Percentiles rank a stretch among this genome's conserved stretches.
Conservation (phyloP, 2,797 vertebrate species). For the Monodelphis domestica region DNA sequence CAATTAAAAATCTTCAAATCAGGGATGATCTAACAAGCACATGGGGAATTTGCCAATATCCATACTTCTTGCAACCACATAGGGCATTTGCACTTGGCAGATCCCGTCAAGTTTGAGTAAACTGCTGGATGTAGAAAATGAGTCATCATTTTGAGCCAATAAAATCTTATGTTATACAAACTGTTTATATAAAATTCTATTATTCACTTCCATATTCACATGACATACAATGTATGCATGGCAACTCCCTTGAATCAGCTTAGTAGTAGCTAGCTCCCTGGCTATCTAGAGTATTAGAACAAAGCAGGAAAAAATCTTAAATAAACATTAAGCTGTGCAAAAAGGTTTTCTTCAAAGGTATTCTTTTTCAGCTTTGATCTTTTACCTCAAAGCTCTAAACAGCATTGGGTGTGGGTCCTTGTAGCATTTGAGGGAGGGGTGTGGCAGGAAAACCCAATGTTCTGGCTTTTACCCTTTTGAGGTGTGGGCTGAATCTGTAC, state of each 20-base stretch:
- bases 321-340: slow-evolving; percentile 18
- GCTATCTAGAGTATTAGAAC: slow-evolving; percentile 42
- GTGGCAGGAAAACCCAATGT: neutral
- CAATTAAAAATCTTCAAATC: slow-evolving; percentile 75
- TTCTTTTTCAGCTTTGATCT: slow-evolving; percentile 47
- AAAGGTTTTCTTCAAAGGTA: slow-evolving; percentile 10
- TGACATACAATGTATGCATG: slow-evolving; percentile 43
- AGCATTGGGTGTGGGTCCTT: neutral
- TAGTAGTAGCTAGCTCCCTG: neutral
- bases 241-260: slow-evolving; percentile 5
- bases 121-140: slow-evolving; percentile 67
- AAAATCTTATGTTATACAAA: slow-evolving; percentile 59
- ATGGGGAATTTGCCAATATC: slow-evolving; percentile 64
- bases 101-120: slow-evolving; percentile 61
- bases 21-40: slow-evolving; percentile 52
- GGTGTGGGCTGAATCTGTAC: neutral
- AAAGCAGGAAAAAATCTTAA: slow-evolving; percentile 29
- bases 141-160: slow-evolving; percentile 63
- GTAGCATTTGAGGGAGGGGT: too few species aligned
- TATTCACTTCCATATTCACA: slow-evolving; percentile 52
- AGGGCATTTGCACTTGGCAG: slow-evolving; percentile 73
- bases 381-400: slow-evolving; percentile 23
- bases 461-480: neutral
- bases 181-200: slow-evolving; percentile 69
- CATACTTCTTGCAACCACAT: slow-evolving; percentile 58